phyloP scores from a whole-genome alignment of 2,888 invertebrate genomes.

The Strigamia transsilvanica region DNA sequence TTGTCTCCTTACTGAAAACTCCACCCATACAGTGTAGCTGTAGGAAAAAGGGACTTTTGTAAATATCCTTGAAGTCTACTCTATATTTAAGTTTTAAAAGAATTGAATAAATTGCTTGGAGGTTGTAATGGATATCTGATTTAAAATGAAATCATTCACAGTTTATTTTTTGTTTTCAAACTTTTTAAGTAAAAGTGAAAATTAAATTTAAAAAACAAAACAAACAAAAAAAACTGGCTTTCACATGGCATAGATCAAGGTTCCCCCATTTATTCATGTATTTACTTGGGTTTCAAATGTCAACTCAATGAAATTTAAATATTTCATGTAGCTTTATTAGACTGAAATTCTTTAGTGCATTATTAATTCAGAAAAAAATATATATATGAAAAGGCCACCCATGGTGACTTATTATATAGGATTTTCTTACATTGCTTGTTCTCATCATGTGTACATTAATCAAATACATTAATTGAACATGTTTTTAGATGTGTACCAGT shows the following conservation, averaged over 20 bases:
- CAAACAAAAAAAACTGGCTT: background rate
- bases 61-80: background rate
- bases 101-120: background rate
- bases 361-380: background rate
- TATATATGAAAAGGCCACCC: background rate
- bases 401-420: background rate
- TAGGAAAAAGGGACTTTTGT: background rate
- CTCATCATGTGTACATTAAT: background rate
- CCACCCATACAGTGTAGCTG: background rate
- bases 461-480: background rate
- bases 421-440: background rate
- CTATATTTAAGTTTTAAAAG: background rate
- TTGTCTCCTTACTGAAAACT: background rate
- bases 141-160: background rate
- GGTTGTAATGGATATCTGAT: background rate
- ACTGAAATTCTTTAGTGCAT: background rate
- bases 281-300: slow-evolving; percentile 1
- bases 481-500: background rate
- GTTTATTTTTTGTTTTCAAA: background rate
- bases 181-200: background rate
- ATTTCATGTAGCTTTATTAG: background rate
- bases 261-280: background rate
- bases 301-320: background rate
- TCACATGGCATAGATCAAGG: background rate
- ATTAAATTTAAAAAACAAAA: background rate